A percentile compares a stretch with the other conserved stretches of the same genome.
These are phyloP conservation scores for Dendrolimus kikuchii DNA, from an alignment of 1,140 invertebrate genomes.

Conservation along the genomic window DNA sequence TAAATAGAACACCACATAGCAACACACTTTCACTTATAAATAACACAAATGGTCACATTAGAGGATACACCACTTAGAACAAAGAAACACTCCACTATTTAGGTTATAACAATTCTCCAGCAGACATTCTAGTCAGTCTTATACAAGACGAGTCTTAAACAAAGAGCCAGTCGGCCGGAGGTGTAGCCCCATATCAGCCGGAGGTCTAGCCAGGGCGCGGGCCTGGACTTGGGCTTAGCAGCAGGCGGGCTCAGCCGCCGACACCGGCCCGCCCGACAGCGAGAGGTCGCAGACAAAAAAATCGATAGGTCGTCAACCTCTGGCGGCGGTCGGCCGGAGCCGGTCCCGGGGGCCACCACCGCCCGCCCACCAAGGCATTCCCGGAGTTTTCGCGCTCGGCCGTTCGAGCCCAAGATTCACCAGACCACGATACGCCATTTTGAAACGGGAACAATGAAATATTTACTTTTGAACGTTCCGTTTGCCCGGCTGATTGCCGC, in stretches of 20 bases:
- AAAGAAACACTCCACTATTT: constrained; percentile 9
- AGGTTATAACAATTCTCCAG: neutral
- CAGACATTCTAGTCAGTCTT: too few relatives aligned
- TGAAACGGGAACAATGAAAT: constrained; percentile 72
- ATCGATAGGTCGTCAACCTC: constrained; percentile 68
- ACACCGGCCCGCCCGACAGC: constrained; percentile 57
- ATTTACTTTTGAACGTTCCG: constrained; percentile 65
- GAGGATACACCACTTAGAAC: constrained; percentile 8
- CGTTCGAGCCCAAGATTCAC: constrained; percentile 41
- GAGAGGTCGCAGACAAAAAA: constrained; percentile 72
- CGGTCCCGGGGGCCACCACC: constrained; percentile 45
- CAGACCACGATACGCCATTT: constrained; percentile 68
- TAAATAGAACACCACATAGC: constrained; percentile 4
- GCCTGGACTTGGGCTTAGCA: constrained; percentile 17
- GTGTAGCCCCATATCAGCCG: constrained; percentile 57
- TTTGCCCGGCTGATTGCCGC: constrained; percentile 33
- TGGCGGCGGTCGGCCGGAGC: constrained; percentile 39
- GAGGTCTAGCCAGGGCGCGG: constrained; percentile 33
- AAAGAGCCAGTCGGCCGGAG: constrained; percentile 30
- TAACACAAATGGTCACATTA: neutral
- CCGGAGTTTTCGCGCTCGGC: constrained; percentile 28
- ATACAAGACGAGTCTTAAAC: neutral
- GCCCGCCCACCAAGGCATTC: constrained; percentile 33
- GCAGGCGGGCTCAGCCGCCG: constrained; percentile 29
- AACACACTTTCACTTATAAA: constrained; percentile 13